phyloP scores from a whole-genome alignment of 2,888 invertebrate species.

The Diabrotica balteata region DNA sequence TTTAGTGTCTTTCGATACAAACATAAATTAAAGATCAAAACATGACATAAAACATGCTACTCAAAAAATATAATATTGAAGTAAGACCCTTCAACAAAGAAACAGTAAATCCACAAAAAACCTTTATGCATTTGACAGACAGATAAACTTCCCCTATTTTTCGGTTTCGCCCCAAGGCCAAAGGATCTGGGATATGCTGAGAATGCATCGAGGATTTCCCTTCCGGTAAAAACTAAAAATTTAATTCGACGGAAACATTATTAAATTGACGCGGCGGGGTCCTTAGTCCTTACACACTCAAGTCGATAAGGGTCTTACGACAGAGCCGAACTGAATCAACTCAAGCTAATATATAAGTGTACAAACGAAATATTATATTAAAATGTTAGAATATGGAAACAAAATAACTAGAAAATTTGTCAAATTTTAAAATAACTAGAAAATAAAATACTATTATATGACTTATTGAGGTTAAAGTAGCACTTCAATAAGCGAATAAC shows the following conservation, averaged over 20 bases:
- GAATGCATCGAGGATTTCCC: constrained; percentile 41
- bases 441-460: too few species aligned
- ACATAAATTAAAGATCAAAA: too few species aligned
- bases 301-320: constrained; percentile 38
- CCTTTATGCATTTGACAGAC: constrained; percentile 22
- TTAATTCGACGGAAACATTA: constrained; percentile 53
- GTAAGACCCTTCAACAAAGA: constrained; percentile 12
- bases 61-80: constrained; percentile 5
- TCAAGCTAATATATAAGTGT: too few species aligned
- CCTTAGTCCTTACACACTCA: constrained; percentile 57
- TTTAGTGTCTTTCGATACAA: too few species aligned
- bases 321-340: constrained; percentile 10
- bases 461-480: too few species aligned
- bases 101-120: constrained; percentile 18
- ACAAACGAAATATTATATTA: too few species aligned
- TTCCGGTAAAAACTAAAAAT: constrained; percentile 46
- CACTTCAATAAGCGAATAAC: too few species aligned
- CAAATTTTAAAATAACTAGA: too few species aligned
- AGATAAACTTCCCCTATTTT: constrained; percentile 16
- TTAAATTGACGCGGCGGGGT: constrained; percentile 58
- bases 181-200: constrained; percentile 28
- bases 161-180: constrained; percentile 12
- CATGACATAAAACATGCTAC: too few species aligned
- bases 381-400: too few species aligned
- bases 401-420: too few species aligned